Percentiles rank a stretch among this genome's conserved stretches.
These are phyloP conservation scores for Eleginops maclovinus DNA, from an alignment of 2,113 vertebrate species.

Conservation along the genomic window DNA sequence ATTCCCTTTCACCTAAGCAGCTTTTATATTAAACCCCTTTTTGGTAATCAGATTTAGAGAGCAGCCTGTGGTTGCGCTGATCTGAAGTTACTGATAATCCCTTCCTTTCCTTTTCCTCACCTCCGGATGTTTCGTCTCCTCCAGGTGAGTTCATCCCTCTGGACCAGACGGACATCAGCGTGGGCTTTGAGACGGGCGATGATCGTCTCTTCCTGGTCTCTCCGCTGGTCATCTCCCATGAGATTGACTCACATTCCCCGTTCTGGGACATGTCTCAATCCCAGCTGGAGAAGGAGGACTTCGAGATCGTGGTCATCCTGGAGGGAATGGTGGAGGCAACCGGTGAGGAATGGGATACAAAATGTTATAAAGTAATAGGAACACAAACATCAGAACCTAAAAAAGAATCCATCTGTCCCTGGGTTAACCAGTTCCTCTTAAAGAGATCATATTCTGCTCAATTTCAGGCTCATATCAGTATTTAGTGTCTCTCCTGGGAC, in stretches of 20 bases:
- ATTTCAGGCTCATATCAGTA: too few relatives aligned
- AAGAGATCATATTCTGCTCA: too few relatives aligned
- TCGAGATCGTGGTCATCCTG: constrained; percentile 87
- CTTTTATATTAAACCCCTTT: too few relatives aligned
- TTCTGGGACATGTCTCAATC: constrained; percentile 87
- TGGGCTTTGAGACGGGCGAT: constrained; percentile 86
- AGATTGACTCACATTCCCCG: constrained; percentile 80
- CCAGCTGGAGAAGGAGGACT: constrained; percentile 87
- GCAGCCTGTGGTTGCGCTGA: not conserved
- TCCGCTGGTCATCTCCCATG: constrained; percentile 85
- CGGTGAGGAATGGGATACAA: constrained; percentile 66
- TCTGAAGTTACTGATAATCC: not conserved
- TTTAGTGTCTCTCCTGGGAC: too few relatives aligned
- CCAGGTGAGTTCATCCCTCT: constrained; percentile 87
- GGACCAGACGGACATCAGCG: constrained; percentile 87
- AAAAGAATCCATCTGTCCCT: too few relatives aligned
- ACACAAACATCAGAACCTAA: not conserved
- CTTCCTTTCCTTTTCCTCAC: not conserved
- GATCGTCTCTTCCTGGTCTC: constrained; percentile 87
- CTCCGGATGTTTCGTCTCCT: not conserved
- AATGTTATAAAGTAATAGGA: not conserved
- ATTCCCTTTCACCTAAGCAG: too few relatives aligned
- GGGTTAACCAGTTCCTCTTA: too few relatives aligned
- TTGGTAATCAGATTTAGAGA: too few relatives aligned
- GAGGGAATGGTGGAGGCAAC: constrained; percentile 88